Evolutionary conservation across 1,140 invertebrate species (phyloP), one percentile per base, ranked within the genome.

Genomic region (Carcinoscorpius rotundicauda): DNA sequence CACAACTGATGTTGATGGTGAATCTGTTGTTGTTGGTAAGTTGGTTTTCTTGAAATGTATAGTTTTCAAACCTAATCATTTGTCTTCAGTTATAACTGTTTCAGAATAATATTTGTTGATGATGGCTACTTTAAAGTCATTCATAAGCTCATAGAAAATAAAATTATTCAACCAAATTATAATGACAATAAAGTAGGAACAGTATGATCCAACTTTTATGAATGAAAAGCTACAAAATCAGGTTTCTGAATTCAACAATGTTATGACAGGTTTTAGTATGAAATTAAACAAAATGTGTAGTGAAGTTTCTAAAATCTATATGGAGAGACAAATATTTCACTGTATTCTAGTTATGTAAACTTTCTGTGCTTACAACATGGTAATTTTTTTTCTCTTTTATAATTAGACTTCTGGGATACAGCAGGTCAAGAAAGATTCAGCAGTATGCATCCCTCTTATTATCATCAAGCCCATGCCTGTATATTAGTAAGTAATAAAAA

Each of bases 331-430:
- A 29, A 29, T 29, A 29, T 29, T 29, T 29, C 29, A 29, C 29
- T 55, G 56, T 49, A 49, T 56, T 8, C 56, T 9, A 49, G 9
- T 62, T 9, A 6, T 61, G 11, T 63, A 57, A 53, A 57, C 60
- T 62, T 65, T 4, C 55, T 29, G 48, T 53, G 48, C 11, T 48
- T 57, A 5, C 53, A 5, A 6, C 9, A 10, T 49, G 6, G 6
- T 55, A 55, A 5, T 62, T 4, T 52, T 52, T 11, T 65, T 51
- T 50, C 6, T 62, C 55, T 8, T 4, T 53, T 6, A 50, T 48
- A 4, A 2, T 59, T 71, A 83, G 82, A 84, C 76, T 82, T 84
- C 70, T 84, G 82, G 82, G 82, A 84, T 72, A 84, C 82, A 29
- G 82, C 82, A 48, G 82, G 83, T 5, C 83, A 84, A 72, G 83